A percentile compares a stretch with the other conserved stretches of the same genome.
Evolutionary conservation across 2,888 invertebrate species (phyloP).

Genomic region (Agonopterix heracliana): DNA sequence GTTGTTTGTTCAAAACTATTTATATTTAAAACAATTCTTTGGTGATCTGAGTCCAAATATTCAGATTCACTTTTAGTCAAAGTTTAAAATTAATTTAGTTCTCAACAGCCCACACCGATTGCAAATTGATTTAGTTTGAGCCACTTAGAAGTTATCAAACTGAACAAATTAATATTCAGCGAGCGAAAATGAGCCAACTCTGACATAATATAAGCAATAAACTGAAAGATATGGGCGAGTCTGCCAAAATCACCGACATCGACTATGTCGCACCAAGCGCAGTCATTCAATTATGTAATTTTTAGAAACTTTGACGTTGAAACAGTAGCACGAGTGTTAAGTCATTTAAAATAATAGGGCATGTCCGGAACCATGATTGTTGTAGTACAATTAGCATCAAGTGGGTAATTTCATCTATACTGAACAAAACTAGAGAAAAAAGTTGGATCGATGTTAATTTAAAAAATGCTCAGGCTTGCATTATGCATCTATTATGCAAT

Average conservation of each 20-base stretch:
- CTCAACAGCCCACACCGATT: too few relatives aligned
- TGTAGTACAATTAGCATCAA: not conserved
- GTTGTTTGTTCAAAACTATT: not conserved
- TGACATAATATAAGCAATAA: constrained; percentile 21
- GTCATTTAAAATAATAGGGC: not conserved
- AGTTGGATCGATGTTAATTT: too few relatives aligned
- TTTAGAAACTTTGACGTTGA: not conserved
- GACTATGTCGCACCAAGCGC: not conserved
- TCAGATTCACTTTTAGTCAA: too few relatives aligned
- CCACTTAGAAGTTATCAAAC: constrained; percentile 15
- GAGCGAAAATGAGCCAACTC: constrained; percentile 32
- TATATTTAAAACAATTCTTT: not conserved
- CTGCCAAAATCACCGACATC: constrained; percentile 23
- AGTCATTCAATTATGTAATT: constrained; percentile 1
- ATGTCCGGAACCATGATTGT: not conserved
- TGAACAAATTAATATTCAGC: constrained; percentile 28
- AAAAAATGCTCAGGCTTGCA: too few relatives aligned
- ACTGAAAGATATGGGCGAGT: constrained; percentile 14
- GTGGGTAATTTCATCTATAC: too few relatives aligned
- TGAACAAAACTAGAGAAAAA: too few relatives aligned
- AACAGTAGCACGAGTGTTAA: too few relatives aligned
- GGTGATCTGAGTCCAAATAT: too few relatives aligned
- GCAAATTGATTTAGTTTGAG: not conserved
- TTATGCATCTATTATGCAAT: too few relatives aligned
- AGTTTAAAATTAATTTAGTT: too few relatives aligned